Evolutionary conservation across 2,113 vertebrate genomes (phyloP), one percentile per base, ranked within the genome.

Genomic region (Anarhynchus alexandrinus): DNA sequence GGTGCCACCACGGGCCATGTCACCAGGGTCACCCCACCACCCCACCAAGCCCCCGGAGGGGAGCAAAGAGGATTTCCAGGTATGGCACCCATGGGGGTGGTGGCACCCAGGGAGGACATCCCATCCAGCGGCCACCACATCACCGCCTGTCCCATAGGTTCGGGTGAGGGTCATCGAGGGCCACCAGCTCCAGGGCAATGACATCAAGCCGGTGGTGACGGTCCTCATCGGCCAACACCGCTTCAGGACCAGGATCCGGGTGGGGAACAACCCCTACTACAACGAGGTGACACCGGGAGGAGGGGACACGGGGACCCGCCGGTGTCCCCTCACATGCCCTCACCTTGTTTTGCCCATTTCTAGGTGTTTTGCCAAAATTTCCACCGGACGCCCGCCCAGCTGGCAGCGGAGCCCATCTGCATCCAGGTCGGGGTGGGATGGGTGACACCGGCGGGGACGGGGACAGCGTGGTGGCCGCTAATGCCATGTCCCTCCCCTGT

Each of bases 191-290:
- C 95, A 59, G 15, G 96, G 96, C 73, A 90, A 59, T 0, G 29
- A 81, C 94, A 93, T 97, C 94, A 66, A 22, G 2, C 95, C 96
- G 1, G 42, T 94, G 95, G 94, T 97, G 90, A 74, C 4, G 1
- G 87, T 97, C 2, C 47, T 74, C 45, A 78, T 97, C 7, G 95
- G 96, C 20, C 80, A 62, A 77, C 59, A 30, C 18, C 40, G 14
- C 30, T 97, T 97, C 95, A 65, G 15, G 51, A 96, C 55, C 69
- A 81, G 77, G 64, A 93, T 93, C 81, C 64, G 45, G 0, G 8
- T 0, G 2, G 96, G 96, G 21, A 97, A 93, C 94, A 93, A 93
- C 64, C 95, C 96, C 87, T 97, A 94, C 73, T 97, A 94, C 92
- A 83, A 96, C 0, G 92, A 97, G 96, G 96, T 96, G 91, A 55